Evolutionary conservation across 2,113 vertebrate species (phyloP), one percentile per base, ranked within the genome.

Genomic region (Hepsetus odoe): DNA sequence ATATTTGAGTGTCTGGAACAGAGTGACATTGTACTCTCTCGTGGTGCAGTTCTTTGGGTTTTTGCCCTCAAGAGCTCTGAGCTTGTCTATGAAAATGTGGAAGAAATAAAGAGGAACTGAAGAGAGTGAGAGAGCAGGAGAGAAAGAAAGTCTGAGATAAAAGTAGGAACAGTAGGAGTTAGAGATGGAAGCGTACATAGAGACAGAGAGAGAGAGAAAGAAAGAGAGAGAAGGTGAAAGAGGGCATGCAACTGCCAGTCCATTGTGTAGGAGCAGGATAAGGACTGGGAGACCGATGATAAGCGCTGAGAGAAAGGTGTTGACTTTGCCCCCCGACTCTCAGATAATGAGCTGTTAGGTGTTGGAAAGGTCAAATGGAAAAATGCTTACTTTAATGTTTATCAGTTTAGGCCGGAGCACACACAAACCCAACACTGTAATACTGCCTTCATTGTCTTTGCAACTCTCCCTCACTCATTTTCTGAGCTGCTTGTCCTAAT

Each of bases 321-420:
- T 20, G 68, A 67, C 49, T 72, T 82, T n/a, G 51, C 9, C 72
- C 74, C 73, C 80, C 44, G 79, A 79, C 83, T 79, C 82, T 78
- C 38, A 88, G 87, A 86, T 89, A 91, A 92, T 84, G 81, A 80
- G 87, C 88, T 89, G 81, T 85, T 80, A 85, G 86, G 78, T 69
- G 65, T 62, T 53, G 71, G 72, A 88, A 82, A 85, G 83, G 84
- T 90, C 86, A 80, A 79, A 83, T 38, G 61, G 79, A 86, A 74
- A 86, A 85, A 84, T 46, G 66, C 55, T 77, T 40, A 77, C 58
- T 77, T 77, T 55, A 22, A 55, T 55, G n/a, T 55, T 55, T 55
- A 55, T 55, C 51, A 2, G 51, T 55, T 55, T 8, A 55, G 51
- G n/a, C 51, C 5, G 24, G 51, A 68, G 6, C 16, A 44, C 38